Conservation (phyloP, 2,888 invertebrate species). For the Micropterix aruncella region DNA sequence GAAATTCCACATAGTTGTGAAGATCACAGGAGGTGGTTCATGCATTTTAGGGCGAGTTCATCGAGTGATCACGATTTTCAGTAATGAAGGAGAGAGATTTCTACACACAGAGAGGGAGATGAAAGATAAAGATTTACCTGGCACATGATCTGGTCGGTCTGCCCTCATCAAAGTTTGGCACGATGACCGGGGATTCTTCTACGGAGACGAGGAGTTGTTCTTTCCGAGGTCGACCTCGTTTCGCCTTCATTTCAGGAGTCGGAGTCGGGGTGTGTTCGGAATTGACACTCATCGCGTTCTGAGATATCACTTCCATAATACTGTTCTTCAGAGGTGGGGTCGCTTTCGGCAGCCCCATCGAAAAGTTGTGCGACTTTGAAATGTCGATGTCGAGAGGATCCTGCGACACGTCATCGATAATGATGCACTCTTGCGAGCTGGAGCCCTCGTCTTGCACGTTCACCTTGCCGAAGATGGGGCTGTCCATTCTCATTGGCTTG, state of each 20-base stretch:
- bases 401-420: constrained; percentile 26
- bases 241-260: constrained; percentile 31
- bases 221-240: constrained; percentile 34
- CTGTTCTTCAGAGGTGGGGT: constrained; percentile 5
- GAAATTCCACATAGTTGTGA: no score
- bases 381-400: constrained; percentile 31
- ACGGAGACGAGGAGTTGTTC: constrained; percentile 28
- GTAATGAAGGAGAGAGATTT: no score
- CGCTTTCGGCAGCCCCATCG: constrained; percentile 3
- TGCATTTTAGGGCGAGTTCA: no score
- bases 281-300: constrained; percentile 1
- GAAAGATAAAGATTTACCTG: no score
- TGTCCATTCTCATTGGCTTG: constrained; percentile 19
- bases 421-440: constrained; percentile 27
- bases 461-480: constrained; percentile 19
- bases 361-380: constrained; percentile 13
- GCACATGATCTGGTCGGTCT: no score
- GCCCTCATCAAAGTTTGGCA: no score
- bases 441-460: constrained; percentile 34
- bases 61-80: no score
- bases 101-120: no score
- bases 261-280: constrained; percentile 18
- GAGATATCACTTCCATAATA: constrained; percentile 9
- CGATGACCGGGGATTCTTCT: no score
- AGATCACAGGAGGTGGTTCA: no score